Base-by-base conservation (phyloP, 2,888 invertebrate genomes). In the Lycocerus yunnanus region DNA sequence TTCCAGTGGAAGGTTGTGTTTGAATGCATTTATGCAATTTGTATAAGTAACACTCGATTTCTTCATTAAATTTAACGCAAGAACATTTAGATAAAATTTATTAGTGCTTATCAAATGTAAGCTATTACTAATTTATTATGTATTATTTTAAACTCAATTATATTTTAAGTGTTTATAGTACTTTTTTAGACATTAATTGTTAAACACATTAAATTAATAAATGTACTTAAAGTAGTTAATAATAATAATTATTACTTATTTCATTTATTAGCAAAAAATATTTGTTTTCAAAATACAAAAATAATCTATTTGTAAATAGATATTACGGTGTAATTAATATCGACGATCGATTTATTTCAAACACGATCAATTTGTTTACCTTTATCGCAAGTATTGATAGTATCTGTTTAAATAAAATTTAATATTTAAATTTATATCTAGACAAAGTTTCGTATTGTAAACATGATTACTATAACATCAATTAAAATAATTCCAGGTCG, bases 41-140 rank as follows among this genome's bases (percentile, higher is more conserved):
- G 76, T 76, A 76, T 66, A 69, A 58, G 71, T 66, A 76, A 72
- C 76, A 76, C 76, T 76, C 73, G 74, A 71, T 72, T 73, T 73
- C 16, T 10, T 69, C 76, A 76, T 76, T 76, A 76, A 76, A 74
- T 76, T 76, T 76, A 73, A 76, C 74, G 75, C 75, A 71, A 74
- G 43, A 68, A 66, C 76, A 74, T 74, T 76, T 76, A 76, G 69
- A 69, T 71, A 72, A 74, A 66, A 71, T 74, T 76, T 74, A 76
- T 74, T 76, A 71, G 66, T 72, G 24, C 58, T 76, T 70, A 76
- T 76, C 76, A 24, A 24, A 24, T 11, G 60, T 58, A 63, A 70
- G 59, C 65, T 16, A 68, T 71, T 71, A 75, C 18, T 14, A 20
- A 69, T 68, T 76, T 73, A 71, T 69, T 69, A 70, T 72, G 68